Conservation (phyloP, 1,140 invertebrate species). For the Drosophila quadrilineata region DNA sequence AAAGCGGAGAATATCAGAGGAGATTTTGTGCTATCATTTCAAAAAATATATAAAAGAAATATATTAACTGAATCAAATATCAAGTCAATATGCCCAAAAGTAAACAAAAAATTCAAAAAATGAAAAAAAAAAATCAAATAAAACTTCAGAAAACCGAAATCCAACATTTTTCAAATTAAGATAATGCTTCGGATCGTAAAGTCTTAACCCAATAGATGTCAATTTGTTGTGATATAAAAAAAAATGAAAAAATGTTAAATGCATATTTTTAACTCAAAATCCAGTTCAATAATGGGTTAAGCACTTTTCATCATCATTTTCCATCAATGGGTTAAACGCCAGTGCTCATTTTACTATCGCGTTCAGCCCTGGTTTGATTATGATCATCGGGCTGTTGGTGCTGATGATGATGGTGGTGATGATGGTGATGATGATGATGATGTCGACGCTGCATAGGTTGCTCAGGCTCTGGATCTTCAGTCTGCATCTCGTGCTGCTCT, state of each 20-base stretch:
- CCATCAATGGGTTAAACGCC: conserved; percentile 11
- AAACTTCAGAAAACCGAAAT: conserved; percentile 17
- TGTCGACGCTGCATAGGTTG: conserved; percentile 28
- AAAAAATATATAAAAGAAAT: not conserved
- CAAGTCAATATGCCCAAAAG: conserved; percentile 23
- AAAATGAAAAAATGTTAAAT: conserved; percentile 7
- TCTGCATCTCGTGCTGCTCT: not conserved
- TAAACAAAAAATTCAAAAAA: conserved; percentile 21
- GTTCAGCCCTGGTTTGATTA: conserved; percentile 6
- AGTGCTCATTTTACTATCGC: conserved; percentile 55
- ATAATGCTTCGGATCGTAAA: not conserved
- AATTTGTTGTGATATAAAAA: not conserved
- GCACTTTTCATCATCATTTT: not conserved
- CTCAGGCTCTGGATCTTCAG: not conserved
- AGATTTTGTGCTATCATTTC: conserved; percentile 17
- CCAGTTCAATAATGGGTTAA: not conserved
- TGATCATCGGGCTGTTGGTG: conserved; percentile 17
- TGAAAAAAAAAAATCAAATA: conserved; percentile 32
- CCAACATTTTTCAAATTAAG: not conserved
- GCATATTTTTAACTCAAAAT: conserved; percentile 1
- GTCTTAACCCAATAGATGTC: conserved; percentile 1
- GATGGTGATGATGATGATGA: conserved; percentile 57
- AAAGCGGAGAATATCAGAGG: conserved; percentile 14
- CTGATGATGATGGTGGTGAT: conserved; percentile 27
- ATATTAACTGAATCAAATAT: conserved; percentile 8